phyloP scores from a whole-genome alignment of 2,113 vertebrate species.

The Crotalus helleri region DNA sequence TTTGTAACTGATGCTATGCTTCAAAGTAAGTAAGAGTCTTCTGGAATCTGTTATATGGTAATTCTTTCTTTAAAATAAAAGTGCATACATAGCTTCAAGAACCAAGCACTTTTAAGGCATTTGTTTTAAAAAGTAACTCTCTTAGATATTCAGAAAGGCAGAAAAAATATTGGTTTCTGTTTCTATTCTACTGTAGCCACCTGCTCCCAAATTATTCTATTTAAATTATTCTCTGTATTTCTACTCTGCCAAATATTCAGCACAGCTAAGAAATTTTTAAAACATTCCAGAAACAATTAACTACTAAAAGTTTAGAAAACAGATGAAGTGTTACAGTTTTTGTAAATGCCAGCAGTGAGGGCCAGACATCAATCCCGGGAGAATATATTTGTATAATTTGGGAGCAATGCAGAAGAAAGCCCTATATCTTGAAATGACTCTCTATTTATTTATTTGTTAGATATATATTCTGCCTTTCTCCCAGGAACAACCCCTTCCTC shows the following conservation, averaged over 20 bases:
- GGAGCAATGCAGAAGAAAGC: not conserved
- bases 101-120: not conserved
- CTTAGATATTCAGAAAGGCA: not conserved
- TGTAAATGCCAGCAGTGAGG: not conserved
- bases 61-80: not conserved
- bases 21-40: not conserved
- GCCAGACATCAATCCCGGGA: not conserved
- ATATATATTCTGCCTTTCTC: not conserved
- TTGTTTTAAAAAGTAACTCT: not conserved
- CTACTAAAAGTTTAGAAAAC: not conserved
- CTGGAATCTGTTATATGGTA: not conserved
- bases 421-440: not conserved
- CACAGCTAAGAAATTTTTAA: not conserved
- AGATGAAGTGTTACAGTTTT: not conserved
- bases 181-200: not conserved
- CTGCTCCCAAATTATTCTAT: not conserved
- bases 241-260: not conserved
- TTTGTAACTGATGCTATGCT: not conserved
- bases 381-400: not conserved
- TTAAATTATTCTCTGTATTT: not conserved
- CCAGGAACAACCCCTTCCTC: not conserved
- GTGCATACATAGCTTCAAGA: not conserved
- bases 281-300: not conserved
- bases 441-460: not conserved
- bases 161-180: not conserved